phyloP scores from a whole-genome alignment of 2,888 invertebrate genomes.

The Himalopsyche japonica region DNA sequence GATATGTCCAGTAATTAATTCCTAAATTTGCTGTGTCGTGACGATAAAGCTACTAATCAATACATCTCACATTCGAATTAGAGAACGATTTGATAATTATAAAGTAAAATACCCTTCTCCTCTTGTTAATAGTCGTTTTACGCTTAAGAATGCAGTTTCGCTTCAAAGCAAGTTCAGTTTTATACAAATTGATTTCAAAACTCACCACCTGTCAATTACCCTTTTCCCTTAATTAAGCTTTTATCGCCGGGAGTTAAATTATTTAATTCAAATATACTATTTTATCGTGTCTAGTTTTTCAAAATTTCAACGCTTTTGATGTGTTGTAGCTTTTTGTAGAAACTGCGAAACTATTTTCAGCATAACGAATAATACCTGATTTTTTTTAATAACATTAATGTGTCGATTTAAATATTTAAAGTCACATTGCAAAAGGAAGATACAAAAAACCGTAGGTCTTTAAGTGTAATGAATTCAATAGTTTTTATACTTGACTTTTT shows the following conservation, averaged over 20 bases:
- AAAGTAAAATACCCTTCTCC: neutral
- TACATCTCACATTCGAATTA: no score
- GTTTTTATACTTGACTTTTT: no score
- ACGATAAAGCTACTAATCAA: no score
- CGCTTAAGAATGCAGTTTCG: neutral
- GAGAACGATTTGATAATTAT: no score
- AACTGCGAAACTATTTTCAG: neutral
- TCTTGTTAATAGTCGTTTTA: neutral
- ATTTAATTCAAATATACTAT: neutral
- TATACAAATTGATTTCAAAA: neutral
- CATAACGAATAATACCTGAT: neutral
- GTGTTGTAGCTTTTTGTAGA: neutral
- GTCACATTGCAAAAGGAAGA: no score
- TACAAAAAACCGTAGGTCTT: no score
- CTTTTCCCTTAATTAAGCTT: neutral
- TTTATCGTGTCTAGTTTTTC: neutral
- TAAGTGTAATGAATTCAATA: no score
- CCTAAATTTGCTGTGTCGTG: no score
- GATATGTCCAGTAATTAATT: no score
- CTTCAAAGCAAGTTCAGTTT: neutral
- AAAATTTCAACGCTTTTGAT: neutral
- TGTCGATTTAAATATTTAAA: no score
- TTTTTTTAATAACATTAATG: no score
- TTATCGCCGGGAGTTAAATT: neutral
- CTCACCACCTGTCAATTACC: neutral